A percentile compares a stretch with the other conserved stretches of the same genome.
Conservation (phyloP, 2,797 vertebrate genomes). For the Acanthurus tractus region DNA sequence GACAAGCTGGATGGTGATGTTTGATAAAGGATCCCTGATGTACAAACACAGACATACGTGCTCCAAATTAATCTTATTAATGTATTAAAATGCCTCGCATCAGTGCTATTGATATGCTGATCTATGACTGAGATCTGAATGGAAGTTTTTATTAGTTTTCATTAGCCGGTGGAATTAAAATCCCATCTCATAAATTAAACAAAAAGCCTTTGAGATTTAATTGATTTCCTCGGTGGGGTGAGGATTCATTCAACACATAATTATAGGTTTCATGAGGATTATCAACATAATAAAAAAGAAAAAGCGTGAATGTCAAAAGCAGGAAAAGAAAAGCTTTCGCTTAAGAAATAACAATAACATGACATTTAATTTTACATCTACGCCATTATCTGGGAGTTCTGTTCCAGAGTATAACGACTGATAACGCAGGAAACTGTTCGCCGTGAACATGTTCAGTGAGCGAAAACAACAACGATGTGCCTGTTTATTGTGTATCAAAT, state of each 20-base stretch:
- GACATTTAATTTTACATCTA: constrained; percentile 38
- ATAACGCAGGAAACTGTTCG: background rate
- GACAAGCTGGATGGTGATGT: constrained; percentile 31
- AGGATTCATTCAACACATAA: constrained; percentile 70
- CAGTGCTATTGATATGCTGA: constrained; percentile 65
- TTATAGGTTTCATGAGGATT: constrained; percentile 66
- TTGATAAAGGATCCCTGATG: constrained; percentile 21
- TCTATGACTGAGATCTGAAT: constrained; percentile 58
- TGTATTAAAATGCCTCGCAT: constrained; percentile 46
- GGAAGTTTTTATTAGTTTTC: constrained; percentile 72
- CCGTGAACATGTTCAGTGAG: background rate
- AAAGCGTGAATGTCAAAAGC: constrained; percentile 50
- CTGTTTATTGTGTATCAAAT: background rate
- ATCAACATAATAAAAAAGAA: constrained; percentile 65
- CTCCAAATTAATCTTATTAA: constrained; percentile 44
- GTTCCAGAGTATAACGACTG: constrained; percentile 3
- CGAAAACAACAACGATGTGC: background rate
- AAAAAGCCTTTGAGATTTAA: constrained; percentile 70
- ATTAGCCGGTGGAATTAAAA: constrained; percentile 71
- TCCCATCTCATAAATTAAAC: constrained; percentile 71
- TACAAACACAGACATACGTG: constrained; percentile 24
- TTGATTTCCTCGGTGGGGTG: constrained; percentile 66
- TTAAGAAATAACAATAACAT: constrained; percentile 36
- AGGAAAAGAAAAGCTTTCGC: constrained; percentile 41
- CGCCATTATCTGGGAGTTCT: constrained; percentile 23